Conservation (phyloP, 2,113 vertebrate genomes). For the Setophaga petechia region DNA sequence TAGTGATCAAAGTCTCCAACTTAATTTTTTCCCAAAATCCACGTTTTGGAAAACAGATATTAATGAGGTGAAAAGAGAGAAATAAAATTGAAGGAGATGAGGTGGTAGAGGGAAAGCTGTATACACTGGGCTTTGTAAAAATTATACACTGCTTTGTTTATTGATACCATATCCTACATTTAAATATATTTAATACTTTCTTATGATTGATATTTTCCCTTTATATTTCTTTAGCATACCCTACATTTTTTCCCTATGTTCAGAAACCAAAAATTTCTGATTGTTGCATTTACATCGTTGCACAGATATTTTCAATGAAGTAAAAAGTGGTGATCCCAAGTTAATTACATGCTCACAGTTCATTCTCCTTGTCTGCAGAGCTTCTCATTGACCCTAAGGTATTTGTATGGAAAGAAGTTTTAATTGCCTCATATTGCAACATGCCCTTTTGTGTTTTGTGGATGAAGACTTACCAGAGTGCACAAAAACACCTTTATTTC, state of each 20-base stretch:
- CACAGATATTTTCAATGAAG: background rate
- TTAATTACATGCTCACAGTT: background rate
- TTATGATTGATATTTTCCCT: background rate
- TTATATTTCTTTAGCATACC: background rate
- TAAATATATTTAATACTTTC: slow-evolving; percentile 7
- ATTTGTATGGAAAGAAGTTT: background rate
- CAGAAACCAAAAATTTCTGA: background rate
- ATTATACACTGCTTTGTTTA: background rate
- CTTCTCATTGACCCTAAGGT: background rate
- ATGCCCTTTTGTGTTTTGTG: background rate
- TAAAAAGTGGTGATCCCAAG: background rate
- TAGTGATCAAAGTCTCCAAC: background rate
- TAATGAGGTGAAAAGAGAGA: background rate
- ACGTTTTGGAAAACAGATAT: background rate
- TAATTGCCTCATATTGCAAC: background rate
- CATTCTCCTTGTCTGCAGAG: background rate
- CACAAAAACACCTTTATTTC: background rate
- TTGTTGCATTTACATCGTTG: background rate
- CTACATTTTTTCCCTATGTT: background rate
- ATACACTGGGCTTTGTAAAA: background rate
- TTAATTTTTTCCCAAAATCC: background rate
- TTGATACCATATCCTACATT: background rate
- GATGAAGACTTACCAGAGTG: background rate
- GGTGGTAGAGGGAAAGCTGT: background rate
- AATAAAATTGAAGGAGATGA: background rate